These are phyloP conservation scores for Diaprepes abbreviatus DNA, from an alignment of 2,888 invertebrate genomes.

Conservation along the genomic window DNA sequence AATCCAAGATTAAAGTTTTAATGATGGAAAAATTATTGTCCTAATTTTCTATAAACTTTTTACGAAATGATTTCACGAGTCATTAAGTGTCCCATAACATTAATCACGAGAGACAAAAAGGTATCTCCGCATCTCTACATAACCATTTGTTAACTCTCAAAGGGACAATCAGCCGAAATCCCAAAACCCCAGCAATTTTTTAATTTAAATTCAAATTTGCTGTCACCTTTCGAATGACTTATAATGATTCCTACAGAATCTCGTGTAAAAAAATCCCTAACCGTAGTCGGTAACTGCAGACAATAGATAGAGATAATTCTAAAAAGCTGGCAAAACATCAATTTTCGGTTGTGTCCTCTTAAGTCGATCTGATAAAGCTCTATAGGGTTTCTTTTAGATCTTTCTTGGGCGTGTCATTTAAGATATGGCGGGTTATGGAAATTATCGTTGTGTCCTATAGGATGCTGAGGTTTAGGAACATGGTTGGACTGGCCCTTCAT, in stretches of 20 bases:
- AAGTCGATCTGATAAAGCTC: slow-evolving; percentile 58
- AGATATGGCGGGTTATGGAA: slow-evolving; percentile 5
- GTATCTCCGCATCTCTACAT: not conserved
- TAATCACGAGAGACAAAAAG: too few relatives aligned
- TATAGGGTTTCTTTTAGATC: slow-evolving; percentile 53
- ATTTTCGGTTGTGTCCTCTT: slow-evolving; percentile 60
- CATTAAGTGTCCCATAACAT: too few relatives aligned
- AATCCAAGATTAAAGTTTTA: too few relatives aligned
- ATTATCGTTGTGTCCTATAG: not conserved
- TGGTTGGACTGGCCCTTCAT: too few relatives aligned
- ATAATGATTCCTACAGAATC: slow-evolving; percentile 47
- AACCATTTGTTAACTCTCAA: slow-evolving; percentile 33
- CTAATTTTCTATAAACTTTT: too few relatives aligned
- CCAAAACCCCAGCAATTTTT: slow-evolving; percentile 27
- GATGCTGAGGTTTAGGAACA: not conserved
- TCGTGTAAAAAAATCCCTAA: slow-evolving; percentile 42
- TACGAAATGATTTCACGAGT: too few relatives aligned
- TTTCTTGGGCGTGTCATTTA: slow-evolving; percentile 40
- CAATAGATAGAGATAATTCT: slow-evolving; percentile 38
- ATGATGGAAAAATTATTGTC: too few relatives aligned
- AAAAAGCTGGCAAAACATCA: slow-evolving; percentile 64
- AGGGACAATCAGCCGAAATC: slow-evolving; percentile 13
- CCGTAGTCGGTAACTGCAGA: slow-evolving; percentile 19
- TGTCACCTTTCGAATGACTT: slow-evolving; percentile 46
- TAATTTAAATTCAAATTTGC: slow-evolving; percentile 46